Percentiles rank a stretch among this genome's conserved stretches.
Conservation (phyloP, 2,113 vertebrate species). For the Corapipo altera region DNA sequence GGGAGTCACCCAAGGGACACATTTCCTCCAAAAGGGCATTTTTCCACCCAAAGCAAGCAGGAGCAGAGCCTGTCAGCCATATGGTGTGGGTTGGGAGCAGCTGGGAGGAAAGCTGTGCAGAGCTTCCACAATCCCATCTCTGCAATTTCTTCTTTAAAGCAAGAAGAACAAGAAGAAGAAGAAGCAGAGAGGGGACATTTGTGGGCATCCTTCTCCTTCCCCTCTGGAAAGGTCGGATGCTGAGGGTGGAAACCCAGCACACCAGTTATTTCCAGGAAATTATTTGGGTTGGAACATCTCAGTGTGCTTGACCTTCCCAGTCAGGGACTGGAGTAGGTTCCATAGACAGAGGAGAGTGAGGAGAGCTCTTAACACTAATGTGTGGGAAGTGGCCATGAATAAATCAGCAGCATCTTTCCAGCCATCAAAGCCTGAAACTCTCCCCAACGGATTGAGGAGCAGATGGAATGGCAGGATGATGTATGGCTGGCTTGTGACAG, state of each 20-base stretch:
- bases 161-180: neutral
- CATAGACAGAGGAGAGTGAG: rapidly evolving
- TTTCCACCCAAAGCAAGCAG: neutral
- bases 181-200: neutral
- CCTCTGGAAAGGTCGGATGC: neutral
- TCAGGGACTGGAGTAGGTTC: neutral
- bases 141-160: neutral
- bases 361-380: constrained; percentile 24
- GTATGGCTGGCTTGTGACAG: rapidly evolving
- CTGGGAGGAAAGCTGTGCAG: neutral
- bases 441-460: rapidly evolving
- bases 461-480: neutral
- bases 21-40: neutral
- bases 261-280: neutral
- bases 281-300: neutral
- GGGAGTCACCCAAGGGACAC: neutral
- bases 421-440: neutral
- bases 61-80: neutral
- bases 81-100: neutral
- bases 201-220: neutral
- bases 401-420: constrained; percentile 40
- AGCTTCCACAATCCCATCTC: neutral
- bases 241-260: neutral
- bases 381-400: constrained; percentile 55
- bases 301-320: neutral